phyloP scores from a whole-genome alignment of 2,797 vertebrate genomes.

The Dermochelys coriacea region DNA sequence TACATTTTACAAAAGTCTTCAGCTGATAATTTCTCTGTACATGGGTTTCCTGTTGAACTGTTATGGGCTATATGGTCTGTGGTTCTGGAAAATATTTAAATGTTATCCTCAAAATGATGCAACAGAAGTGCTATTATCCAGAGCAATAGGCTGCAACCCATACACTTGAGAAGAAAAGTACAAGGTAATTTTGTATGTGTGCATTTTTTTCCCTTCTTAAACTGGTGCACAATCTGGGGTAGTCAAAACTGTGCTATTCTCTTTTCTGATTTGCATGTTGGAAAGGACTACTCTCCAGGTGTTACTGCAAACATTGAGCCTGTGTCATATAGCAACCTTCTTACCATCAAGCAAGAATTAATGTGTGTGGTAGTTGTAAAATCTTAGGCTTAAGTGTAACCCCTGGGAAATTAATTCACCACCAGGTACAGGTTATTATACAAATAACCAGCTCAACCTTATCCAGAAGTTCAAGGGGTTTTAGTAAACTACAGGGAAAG shows the following conservation, averaged over 20 bases:
- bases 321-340: constrained; percentile 52
- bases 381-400: constrained; percentile 54
- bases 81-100: constrained; percentile 76
- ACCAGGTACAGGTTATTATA: constrained; percentile 29
- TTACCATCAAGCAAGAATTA: constrained; percentile 65
- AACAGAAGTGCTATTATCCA: constrained; percentile 51
- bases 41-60: constrained; percentile 57
- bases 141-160: constrained; percentile 49
- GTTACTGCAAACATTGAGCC: neutral
- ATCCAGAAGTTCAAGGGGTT: constrained; percentile 31
- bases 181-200: constrained; percentile 30
- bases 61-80: constrained; percentile 77
- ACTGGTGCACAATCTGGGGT: neutral
- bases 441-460: constrained; percentile 43
- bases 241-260: constrained; percentile 37
- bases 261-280: constrained; percentile 48
- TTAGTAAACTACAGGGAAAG: constrained; percentile 30
- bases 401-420: constrained; percentile 70
- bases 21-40: constrained; percentile 56
- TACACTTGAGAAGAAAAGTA: constrained; percentile 40
- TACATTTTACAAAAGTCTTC: constrained; percentile 52
- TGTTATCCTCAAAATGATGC: constrained; percentile 67
- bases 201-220: constrained; percentile 23
- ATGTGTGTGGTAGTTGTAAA: constrained; percentile 60
- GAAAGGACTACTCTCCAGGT: constrained; percentile 40